Evolutionary conservation across 2,797 vertebrate genomes (phyloP), one percentile per base, ranked within the genome.

Genomic region (Bryconaethiops microstoma): DNA sequence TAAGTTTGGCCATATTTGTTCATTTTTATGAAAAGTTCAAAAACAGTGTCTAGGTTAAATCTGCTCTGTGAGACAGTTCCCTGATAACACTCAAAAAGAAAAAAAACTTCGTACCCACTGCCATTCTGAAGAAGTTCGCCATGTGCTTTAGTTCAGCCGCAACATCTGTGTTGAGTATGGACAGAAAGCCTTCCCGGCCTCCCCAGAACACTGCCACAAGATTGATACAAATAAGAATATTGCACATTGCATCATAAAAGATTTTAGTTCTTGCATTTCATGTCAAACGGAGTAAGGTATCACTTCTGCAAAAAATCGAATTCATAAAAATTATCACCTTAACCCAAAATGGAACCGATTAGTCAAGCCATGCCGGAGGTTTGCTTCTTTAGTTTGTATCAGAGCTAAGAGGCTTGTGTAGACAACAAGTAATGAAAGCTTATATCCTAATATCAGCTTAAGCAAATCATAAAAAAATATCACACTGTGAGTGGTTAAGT

Each of bases 111-210:
- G 85, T 84, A 93, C 91, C 77, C 52, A 92, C 83, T 19, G 91
- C 91, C 92, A 93, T 92, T 84, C 86, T 91, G 85, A 93, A 93
- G 86, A 93, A 93, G 86, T 59, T 88, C 74, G 92, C 90, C 91
- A 92, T 92, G 86, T 93, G 91, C 63, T 87, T 91, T 60, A 93
- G 89, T 74, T 92, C 92, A 16, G 89, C 86, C 5, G 79, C 85
- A 0, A 93, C 90, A 14, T 92, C 89, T 0, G 92, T 93, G 74
- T 93, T 94, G 23, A 85, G 88, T 60, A 88, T 17, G 2, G 93
- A 92, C 3, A 82, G 81, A 80, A 91, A 93, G 10, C 93, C 93
- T 70, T 93, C 91, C 73, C 92, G 87, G 39, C 91, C 92, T 23
- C 92, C 92, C 90, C 92, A 93, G 72, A 94, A 94, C 82, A 93